phyloP scores from a whole-genome alignment of 1,140 invertebrate genomes.

The Goniozus legneri region DNA sequence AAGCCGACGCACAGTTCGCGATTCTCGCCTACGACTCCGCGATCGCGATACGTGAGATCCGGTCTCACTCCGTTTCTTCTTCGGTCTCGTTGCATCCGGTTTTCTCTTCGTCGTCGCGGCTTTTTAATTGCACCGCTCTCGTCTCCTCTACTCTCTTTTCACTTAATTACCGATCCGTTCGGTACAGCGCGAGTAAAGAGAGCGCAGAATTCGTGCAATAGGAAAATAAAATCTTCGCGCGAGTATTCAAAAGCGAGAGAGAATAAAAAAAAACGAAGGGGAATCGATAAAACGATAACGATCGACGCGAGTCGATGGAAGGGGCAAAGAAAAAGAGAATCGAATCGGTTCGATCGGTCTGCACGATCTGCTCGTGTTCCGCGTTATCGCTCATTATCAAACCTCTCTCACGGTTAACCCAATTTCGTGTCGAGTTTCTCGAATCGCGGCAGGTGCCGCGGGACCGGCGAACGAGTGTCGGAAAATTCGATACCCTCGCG shows the following conservation, averaged over 20 bases:
- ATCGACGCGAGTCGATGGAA: neutral
- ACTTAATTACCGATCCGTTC: constrained; percentile 12
- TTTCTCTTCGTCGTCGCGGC: constrained; percentile 19
- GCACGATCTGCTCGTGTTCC: too few species aligned
- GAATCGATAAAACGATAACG: neutral
- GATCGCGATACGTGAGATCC: constrained; percentile 4
- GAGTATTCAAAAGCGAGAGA: neutral
- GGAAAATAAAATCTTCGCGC: neutral
- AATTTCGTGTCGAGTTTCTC: too few species aligned
- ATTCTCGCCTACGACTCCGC: neutral
- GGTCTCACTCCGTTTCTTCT: constrained; percentile 28
- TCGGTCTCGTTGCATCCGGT: constrained; percentile 26
- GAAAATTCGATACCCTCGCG: too few species aligned
- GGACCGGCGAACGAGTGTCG: too few species aligned
- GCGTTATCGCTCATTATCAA: too few species aligned
- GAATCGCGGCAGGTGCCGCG: too few species aligned
- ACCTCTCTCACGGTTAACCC: too few species aligned
- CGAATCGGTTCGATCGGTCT: neutral
- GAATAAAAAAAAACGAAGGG: neutral
- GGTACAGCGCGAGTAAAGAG: too few species aligned
- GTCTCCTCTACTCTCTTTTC: too few species aligned
- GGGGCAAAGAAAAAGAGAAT: constrained; percentile 2
- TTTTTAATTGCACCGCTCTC: constrained; percentile 17
- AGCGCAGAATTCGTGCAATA: too few species aligned
- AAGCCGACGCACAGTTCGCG: too few species aligned